phyloP scores from a whole-genome alignment of 2,797 vertebrate genomes.

The Enteromius unitaeniatus region DNA sequence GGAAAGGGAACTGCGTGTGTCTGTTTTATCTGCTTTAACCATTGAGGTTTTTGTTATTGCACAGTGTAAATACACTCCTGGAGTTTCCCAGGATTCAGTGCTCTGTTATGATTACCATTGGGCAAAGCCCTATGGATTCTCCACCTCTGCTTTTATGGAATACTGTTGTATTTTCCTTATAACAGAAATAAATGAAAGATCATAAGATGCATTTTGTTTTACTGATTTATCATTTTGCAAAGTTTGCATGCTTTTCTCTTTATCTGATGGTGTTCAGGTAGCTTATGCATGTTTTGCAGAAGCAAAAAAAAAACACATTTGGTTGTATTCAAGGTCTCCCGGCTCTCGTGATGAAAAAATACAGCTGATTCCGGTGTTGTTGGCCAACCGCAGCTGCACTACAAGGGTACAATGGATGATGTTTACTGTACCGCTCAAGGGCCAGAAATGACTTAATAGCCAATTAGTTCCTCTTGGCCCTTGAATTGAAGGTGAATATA shows the following conservation, averaged over 20 bases:
- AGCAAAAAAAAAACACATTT: neutral
- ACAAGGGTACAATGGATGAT: constrained; percentile 7
- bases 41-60: constrained; percentile 75
- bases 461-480: constrained; percentile 30
- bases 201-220: constrained; percentile 61
- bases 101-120: constrained; percentile 67
- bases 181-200: constrained; percentile 81
- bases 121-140: constrained; percentile 71
- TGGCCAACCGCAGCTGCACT: constrained; percentile 6
- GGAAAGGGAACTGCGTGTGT: constrained; percentile 65
- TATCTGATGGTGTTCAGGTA: neutral
- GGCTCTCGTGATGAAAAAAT: constrained; percentile 4
- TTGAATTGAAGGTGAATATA: constrained; percentile 25
- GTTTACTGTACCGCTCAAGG: constrained; percentile 10
- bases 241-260: neutral
- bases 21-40: constrained; percentile 71
- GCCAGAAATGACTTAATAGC: constrained; percentile 24
- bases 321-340: neutral
- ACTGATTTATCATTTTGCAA: constrained; percentile 20
- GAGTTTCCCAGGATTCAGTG: constrained; percentile 75
- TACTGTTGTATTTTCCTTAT: constrained; percentile 84
- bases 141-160: constrained; percentile 78
- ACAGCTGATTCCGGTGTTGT: constrained; percentile 5
- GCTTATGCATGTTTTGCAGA: neutral
- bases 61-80: constrained; percentile 81